These are phyloP conservation scores for Hirtodrosophila histrioides DNA, from an alignment of 2,888 invertebrate genomes.

Conservation along the genomic window DNA sequence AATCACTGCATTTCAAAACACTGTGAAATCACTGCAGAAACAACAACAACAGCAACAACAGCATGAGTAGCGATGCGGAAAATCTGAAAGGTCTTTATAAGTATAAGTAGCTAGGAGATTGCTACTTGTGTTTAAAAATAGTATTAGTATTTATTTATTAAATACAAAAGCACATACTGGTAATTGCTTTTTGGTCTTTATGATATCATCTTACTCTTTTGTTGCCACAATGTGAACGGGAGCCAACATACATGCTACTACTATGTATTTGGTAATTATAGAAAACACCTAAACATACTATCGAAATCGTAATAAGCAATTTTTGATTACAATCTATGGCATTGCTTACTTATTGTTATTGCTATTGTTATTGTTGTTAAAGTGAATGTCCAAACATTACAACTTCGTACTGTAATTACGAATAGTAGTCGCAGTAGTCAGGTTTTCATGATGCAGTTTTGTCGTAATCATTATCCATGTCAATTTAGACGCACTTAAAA, in stretches of 20 bases:
- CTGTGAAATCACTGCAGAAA: conserved; percentile 43
- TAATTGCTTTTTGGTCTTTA: conserved; percentile 45
- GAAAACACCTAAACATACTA: conserved; percentile 42
- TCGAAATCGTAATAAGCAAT: conserved; percentile 58
- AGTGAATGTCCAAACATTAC: conserved; percentile 53
- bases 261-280: conserved; percentile 49
- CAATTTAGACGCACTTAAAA: conserved; percentile 45
- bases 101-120: conserved; percentile 42
- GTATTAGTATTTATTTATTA: conserved; percentile 48
- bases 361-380: conserved; percentile 31
- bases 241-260: not conserved
- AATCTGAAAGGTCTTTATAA: conserved; percentile 66
- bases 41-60: conserved; percentile 28
- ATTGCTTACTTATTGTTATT: conserved; percentile 5
- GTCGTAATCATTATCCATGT: conserved; percentile 41
- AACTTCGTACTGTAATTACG: conserved; percentile 17
- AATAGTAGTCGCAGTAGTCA: conserved; percentile 12
- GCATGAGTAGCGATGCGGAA: conserved; percentile 69
- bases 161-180: conserved; percentile 42
- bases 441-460: conserved; percentile 48
- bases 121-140: conserved; percentile 37
- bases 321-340: conserved; percentile 47
- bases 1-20: conserved; percentile 69
- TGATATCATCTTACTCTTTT: conserved; percentile 55
- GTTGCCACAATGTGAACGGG: conserved; percentile 19